Base-by-base conservation (phyloP, 35 echinoderm and acorn worm genomes). In the Strongylocentrotus purpuratus region DNA sequence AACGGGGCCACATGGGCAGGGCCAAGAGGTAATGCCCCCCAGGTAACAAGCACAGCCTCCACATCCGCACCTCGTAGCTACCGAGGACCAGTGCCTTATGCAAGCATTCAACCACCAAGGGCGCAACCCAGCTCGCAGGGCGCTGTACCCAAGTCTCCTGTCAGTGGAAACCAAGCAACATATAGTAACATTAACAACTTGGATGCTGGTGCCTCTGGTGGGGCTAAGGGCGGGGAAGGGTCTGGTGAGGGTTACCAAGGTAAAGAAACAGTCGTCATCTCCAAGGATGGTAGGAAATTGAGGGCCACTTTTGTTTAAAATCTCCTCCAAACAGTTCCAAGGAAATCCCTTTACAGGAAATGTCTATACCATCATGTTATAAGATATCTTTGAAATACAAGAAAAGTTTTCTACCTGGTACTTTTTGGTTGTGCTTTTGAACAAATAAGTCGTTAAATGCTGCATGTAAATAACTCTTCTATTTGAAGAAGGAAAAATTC, bases 281-380 rank as follows among this genome's bases (percentile, higher is more conserved):
- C 86, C 41, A 96, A 96, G 65, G 94, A 96, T 91, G 96, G 96
- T 41, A 94, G 96, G 41, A 96, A 94, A 94, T 90, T 96, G 88
- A 94, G 96, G 32, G 96, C 96, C 47, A 94, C 96, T 1, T 96
- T 96, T 94, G 96, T 96, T 18, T 96, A 94, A 92, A 58, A 58
- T 2, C 7, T 4, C 20, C 22, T 78, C 25, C 28, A 22, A 7
- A 78, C 65, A 78, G 65, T 22, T 78, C 20, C 65, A 78, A 78
- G 25, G 35, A n/a, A 28, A 22, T 25, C 61, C 25, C 22, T 18
- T 28, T 70, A 18, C 5, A 70, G 15, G 25, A 70, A 70, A 78
- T 78, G 0, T 78, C 20, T 6, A 28, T 78, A 8, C 65, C 22
- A 78, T 28, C 65, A 78, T 28, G 65, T 2, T 3, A 41, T 41